Conservation (phyloP, 2,797 vertebrate species). For the Coracias cyanogaster region DNA sequence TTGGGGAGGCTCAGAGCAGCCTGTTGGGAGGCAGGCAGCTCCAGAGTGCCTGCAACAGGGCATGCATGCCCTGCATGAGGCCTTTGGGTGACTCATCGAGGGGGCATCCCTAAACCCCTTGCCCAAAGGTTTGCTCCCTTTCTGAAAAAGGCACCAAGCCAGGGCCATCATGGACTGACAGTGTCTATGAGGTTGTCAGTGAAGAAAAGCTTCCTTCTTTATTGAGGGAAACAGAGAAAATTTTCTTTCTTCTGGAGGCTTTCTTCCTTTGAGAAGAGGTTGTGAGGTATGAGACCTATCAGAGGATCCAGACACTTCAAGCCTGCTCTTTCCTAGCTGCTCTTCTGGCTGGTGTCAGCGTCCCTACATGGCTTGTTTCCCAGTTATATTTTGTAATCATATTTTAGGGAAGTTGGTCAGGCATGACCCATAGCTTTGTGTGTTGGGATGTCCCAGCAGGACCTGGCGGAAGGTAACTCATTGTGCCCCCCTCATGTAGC, state of each 20-base stretch:
- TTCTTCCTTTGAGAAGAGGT: background rate
- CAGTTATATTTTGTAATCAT: background rate
- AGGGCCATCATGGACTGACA: background rate
- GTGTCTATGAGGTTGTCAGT: background rate
- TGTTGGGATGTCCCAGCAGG: background rate
- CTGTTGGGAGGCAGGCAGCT: background rate
- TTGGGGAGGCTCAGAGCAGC: background rate
- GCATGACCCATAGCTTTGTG: background rate
- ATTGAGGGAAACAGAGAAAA: no score
- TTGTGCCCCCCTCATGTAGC: accelerated
- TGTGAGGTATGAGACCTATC: background rate
- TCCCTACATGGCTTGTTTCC: background rate
- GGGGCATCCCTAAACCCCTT: background rate
- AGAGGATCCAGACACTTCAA: background rate
- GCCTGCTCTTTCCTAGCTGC: background rate
- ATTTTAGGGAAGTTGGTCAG: background rate
- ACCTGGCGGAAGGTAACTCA: background rate
- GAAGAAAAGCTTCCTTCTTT: background rate
- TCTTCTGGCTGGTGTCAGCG: background rate
- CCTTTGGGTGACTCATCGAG: background rate
- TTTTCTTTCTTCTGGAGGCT: background rate
- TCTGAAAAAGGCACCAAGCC: background rate
- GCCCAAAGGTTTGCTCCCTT: background rate
- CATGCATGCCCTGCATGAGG: background rate
- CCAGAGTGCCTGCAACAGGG: no score